Base-by-base conservation (phyloP, 30 jellyfish, hydroid and myxozoan genomes). In the Aurelia aurita complex sp. Pacific region DNA sequence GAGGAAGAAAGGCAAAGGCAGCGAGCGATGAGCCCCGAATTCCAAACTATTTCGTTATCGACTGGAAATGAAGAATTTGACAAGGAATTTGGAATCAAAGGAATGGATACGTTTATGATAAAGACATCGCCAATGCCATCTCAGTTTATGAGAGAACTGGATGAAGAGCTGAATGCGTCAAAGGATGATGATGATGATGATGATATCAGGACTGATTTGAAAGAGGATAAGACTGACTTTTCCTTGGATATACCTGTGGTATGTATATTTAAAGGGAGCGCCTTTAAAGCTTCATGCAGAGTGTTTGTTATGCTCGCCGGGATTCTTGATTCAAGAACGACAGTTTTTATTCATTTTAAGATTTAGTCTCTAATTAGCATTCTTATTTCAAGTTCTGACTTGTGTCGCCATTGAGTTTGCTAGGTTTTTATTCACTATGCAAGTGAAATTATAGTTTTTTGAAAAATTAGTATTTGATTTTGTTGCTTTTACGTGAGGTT, bases 111-210 rank as follows among this genome's bases (percentile, higher is more conserved):
- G 36, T 81, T 81, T 73, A 62, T 81, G 76, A 81, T 81, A 51
- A 81, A 81, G 70, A 67, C 90, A 2, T 81, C 90, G 10, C 90
- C 90, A 33, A 59, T 81, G 79, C 90, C 90, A 42, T 67, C 90
- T 4, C 62, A 73, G 67, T 66, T 81, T 42, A 68, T 81, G 79
- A 59, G 53, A 35, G 90, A 81, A 52, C 12, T 81, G 69, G 90
- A 81, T 10, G 90, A 81, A 7, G 90, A 81, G 67, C 11, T 81
- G 55, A 73, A 69, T 29, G 60, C 62, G 5, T 54, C 85, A 10
- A 34, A 59, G 29, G 90, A 67, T 16, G 77, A 67, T 2, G 77
- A 81, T n/a, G 86, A 76, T 10, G 86, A 23, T 17, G 83, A 65
- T 65, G 73, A 17, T 46, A 46, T 46, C 52, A 72, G 15, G 19